phyloP scores from a whole-genome alignment of 2,888 invertebrate genomes.

The Acrobasis consociella region DNA sequence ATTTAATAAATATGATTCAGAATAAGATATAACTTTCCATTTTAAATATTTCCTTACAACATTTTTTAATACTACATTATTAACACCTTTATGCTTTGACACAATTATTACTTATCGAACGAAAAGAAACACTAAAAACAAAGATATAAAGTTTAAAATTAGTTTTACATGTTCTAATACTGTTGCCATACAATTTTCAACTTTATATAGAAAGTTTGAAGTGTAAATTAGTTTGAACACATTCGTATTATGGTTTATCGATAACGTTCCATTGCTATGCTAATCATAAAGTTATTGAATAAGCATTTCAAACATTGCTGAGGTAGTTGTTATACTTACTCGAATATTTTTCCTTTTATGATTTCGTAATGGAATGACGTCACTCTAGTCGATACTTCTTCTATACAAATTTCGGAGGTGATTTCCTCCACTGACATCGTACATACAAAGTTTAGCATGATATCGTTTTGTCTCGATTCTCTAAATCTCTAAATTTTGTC shows the following conservation, averaged over 20 bases:
- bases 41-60: not conserved
- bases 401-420: too few relatives aligned
- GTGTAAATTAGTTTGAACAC: not conserved
- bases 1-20: too few relatives aligned
- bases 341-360: not conserved
- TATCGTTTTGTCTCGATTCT: too few relatives aligned
- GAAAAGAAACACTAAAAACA: not conserved
- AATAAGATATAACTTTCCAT: too few relatives aligned
- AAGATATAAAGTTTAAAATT: not conserved
- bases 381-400: too few relatives aligned
- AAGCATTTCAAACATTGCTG: not conserved
- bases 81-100: not conserved
- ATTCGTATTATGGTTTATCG: not conserved
- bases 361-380: not conserved
- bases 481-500: too few relatives aligned
- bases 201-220: not conserved
- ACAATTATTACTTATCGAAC: not conserved
- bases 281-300: conserved; percentile 9
- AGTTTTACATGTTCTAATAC: not conserved
- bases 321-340: not conserved
- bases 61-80: not conserved
- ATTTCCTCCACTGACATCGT: too few relatives aligned
- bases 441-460: too few relatives aligned
- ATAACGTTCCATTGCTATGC: conserved; percentile 2
- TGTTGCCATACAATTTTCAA: not conserved